Percentiles rank a stretch among this genome's conserved stretches.
phyloP scores from a whole-genome alignment of 2,113 vertebrate genomes.

The Phodopus roborovskii region DNA sequence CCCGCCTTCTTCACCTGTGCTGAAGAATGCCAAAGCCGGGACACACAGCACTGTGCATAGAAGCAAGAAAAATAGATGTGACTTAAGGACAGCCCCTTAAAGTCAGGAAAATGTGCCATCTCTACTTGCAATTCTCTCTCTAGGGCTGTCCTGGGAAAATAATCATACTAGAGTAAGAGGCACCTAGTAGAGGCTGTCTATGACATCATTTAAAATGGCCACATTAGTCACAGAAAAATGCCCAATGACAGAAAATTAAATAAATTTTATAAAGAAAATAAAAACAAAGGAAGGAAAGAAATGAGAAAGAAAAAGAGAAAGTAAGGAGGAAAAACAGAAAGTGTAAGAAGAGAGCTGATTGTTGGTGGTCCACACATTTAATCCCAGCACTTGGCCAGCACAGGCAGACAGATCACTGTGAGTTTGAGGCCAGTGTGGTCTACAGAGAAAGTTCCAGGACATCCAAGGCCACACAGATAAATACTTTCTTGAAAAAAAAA shows the following conservation, averaged over 20 bases:
- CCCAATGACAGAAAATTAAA: not conserved
- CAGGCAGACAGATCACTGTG: not conserved
- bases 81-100: slow-evolving; percentile 14
- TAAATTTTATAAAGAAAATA: not conserved
- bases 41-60: slow-evolving; percentile 84
- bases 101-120: not conserved
- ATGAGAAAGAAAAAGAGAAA: not conserved
- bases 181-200: not conserved
- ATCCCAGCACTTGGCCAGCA: not conserved
- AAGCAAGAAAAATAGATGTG: slow-evolving; percentile 90
- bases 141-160: not conserved
- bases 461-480: not conserved
- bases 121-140: not conserved
- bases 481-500: not conserved
- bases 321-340: not conserved
- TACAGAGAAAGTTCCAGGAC: not conserved
- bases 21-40: slow-evolving; percentile 77
- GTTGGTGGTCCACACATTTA: not conserved
- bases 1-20: slow-evolving; percentile 89
- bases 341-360: not conserved
- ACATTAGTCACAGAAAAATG: not conserved
- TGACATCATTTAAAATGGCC: not conserved
- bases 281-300: not conserved
- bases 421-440: not conserved
- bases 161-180: not conserved